Conservation (phyloP, 2,888 invertebrate species). For the Drosophila buzzatii region DNA sequence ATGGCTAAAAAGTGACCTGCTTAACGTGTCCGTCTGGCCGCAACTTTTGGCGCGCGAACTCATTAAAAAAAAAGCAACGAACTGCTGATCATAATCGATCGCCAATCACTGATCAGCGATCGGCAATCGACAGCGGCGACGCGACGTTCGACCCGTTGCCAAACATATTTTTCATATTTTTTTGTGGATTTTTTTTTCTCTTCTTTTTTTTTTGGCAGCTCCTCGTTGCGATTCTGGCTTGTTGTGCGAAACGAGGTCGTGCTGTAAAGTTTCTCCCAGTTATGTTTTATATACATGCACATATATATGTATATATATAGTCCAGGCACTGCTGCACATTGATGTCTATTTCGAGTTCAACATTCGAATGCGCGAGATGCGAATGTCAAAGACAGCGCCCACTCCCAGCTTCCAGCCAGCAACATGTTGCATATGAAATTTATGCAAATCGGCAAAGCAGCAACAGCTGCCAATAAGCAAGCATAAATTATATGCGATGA, state of each 20-base stretch:
- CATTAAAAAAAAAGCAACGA: constrained; percentile 64
- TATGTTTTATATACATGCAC: not conserved
- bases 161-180: constrained; percentile 66
- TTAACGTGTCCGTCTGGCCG: constrained; percentile 38
- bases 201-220: constrained; percentile 13
- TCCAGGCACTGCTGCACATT: constrained; percentile 51
- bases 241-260: constrained; percentile 59
- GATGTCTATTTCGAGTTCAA: constrained; percentile 69
- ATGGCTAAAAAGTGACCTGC: constrained; percentile 69
- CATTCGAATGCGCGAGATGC: constrained; percentile 40
- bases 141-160: constrained; percentile 69
- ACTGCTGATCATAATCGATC: constrained; percentile 79
- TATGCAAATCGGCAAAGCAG: constrained; percentile 65
- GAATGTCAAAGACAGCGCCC: constrained; percentile 70
- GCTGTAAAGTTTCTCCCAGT: constrained; percentile 60
- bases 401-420: constrained; percentile 37
- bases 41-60: constrained; percentile 66
- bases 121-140: not conserved
- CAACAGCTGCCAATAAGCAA: constrained; percentile 75
- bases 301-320: constrained; percentile 16
- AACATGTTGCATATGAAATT: constrained; percentile 78
- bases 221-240: constrained; percentile 15
- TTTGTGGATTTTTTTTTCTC: not conserved
- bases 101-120: constrained; percentile 40
- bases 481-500: constrained; percentile 75